Evolutionary conservation across 2,113 vertebrate species (phyloP).

Genomic region (Atrichornis clamosus): DNA sequence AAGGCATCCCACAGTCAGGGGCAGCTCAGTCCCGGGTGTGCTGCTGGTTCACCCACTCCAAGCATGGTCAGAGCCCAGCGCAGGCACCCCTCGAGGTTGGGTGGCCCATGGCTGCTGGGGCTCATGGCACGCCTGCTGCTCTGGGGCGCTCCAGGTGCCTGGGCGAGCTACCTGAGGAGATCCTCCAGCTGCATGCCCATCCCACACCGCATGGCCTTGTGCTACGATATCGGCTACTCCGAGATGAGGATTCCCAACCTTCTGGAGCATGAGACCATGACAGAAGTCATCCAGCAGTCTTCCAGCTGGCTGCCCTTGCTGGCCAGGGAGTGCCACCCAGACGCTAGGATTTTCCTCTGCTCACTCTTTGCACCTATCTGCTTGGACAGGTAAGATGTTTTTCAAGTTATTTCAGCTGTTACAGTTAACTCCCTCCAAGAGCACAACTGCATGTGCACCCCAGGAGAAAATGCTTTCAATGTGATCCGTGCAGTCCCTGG

Average conservation of each 20-base stretch:
- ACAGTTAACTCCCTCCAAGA: background rate
- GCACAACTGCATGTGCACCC: background rate
- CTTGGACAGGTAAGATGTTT: constrained; percentile 78
- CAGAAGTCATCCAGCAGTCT: constrained; percentile 82
- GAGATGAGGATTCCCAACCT: constrained; percentile 84
- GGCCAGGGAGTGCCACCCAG: constrained; percentile 80
- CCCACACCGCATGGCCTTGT: constrained; percentile 78
- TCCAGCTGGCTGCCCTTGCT: constrained; percentile 84
- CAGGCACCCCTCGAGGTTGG: background rate
- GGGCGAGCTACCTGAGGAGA: constrained; percentile 64
- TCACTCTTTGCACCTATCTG: constrained; percentile 86
- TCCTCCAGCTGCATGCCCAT: constrained; percentile 75
- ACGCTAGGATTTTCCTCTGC: constrained; percentile 84
- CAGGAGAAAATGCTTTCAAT: rapidly evolving
- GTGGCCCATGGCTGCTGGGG: background rate
- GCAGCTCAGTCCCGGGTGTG: background rate
- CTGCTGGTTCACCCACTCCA: background rate
- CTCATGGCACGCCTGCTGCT: constrained; percentile 1
- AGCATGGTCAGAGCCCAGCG: background rate
- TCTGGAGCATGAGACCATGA: constrained; percentile 79
- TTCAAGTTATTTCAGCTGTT: background rate
- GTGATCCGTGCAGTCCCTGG: background rate
- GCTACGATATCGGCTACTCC: constrained; percentile 80
- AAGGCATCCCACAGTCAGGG: constrained; percentile 15
- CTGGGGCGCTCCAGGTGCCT: background rate